These are phyloP conservation scores for Bombylius discolor DNA, from an alignment of 2,888 invertebrate genomes.

Conservation along the genomic window DNA sequence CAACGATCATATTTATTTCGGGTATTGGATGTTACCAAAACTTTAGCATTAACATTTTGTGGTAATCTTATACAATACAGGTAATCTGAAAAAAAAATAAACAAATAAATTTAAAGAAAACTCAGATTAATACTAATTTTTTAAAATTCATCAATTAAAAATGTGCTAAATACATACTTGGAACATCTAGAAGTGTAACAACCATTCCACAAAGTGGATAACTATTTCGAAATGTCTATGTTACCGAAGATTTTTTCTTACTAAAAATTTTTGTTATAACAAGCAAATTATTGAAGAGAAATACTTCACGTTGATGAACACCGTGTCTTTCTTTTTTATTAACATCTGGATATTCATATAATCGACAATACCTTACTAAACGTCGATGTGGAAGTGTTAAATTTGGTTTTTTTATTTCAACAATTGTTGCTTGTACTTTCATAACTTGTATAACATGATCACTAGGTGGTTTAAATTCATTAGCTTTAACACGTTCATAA, in stretches of 20 bases:
- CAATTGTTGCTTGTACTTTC: conserved; percentile 95
- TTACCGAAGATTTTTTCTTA: conserved; percentile 92
- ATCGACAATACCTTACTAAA: conserved; percentile 94
- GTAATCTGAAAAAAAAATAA: conserved; percentile 53
- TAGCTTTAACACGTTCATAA: conserved; percentile 87
- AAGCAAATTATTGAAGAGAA: conserved; percentile 95
- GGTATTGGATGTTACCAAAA: conserved; percentile 90
- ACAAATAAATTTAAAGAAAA: not conserved
- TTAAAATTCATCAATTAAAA: not conserved
- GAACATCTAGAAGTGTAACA: conserved; percentile 78
- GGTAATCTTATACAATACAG: conserved; percentile 85
- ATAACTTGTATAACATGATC: conserved; percentile 72
- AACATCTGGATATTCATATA: conserved; percentile 94
- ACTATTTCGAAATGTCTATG: conserved; percentile 91
- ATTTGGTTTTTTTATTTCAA: conserved; percentile 96
- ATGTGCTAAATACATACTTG: conserved; percentile 47
- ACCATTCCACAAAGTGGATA: conserved; percentile 87
- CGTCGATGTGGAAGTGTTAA: conserved; percentile 90
- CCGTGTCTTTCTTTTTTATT: conserved; percentile 90
- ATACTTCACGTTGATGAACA: conserved; percentile 63
- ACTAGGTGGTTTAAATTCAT: conserved; percentile 91
- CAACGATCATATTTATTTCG: conserved; percentile 96
- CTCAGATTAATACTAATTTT: not conserved
- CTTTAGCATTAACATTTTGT: conserved; percentile 81
- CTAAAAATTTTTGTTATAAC: conserved; percentile 95